Conservation (phyloP, 2,797 vertebrate genomes). For the Sternotherus odoratus region DNA sequence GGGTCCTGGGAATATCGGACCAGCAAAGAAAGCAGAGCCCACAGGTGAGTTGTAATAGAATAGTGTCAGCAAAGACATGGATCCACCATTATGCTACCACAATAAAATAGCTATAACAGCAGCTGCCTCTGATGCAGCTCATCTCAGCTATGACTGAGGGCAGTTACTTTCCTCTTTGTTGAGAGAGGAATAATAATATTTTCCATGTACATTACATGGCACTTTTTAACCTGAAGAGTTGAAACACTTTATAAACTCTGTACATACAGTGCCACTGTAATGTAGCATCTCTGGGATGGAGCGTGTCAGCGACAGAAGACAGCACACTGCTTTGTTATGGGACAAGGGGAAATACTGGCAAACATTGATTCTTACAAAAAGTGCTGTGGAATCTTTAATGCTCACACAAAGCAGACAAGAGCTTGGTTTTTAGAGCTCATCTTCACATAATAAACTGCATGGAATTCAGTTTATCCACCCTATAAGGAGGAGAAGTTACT, state of each 20-base stretch:
- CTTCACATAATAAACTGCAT: background rate
- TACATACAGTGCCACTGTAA: background rate
- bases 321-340: background rate
- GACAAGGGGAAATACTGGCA: background rate
- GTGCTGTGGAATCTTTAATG: background rate
- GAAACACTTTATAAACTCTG: background rate
- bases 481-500: background rate
- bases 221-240: background rate
- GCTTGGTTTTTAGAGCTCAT: background rate
- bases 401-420: background rate
- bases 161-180: background rate
- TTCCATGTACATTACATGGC: background rate
- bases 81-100: background rate
- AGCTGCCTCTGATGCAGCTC: background rate
- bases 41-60: conserved; percentile 35
- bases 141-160: background rate
- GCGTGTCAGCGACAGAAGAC: background rate
- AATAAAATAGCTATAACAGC: background rate
- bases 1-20: conserved; percentile 79
- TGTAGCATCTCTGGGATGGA: background rate
- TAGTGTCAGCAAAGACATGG: background rate
- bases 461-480: background rate
- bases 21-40: conserved; percentile 46
- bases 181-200: background rate
- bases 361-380: background rate